Evolutionary conservation across 2,113 vertebrate species (phyloP).

Genomic region (Rhinoderma darwinii): DNA sequence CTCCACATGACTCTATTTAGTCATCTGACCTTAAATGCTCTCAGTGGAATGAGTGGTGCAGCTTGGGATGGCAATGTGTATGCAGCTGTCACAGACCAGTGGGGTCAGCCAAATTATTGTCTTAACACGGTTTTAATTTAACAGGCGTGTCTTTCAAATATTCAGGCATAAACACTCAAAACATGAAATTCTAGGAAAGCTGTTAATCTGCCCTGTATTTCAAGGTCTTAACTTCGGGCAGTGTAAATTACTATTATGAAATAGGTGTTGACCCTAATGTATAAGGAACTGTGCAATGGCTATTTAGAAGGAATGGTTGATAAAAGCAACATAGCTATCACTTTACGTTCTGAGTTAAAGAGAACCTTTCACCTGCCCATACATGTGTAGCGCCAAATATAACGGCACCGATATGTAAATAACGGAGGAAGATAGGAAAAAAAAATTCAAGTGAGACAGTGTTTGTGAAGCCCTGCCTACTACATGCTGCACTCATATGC

Average conservation of each 20-base stretch:
- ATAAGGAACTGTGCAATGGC: background rate
- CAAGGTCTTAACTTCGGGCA: conserved; percentile 3
- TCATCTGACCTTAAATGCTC: conserved; percentile 50
- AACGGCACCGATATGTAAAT: no score
- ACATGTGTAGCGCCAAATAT: no score
- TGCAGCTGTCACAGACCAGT: conserved; percentile 44
- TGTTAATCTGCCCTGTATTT: background rate
- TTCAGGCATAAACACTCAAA: conserved; percentile 2
- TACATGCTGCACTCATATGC: no score
- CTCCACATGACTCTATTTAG: background rate
- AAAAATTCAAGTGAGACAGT: no score
- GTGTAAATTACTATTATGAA: background rate
- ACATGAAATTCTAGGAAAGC: conserved; percentile 37
- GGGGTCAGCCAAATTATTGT: conserved; percentile 47
- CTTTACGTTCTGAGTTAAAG: background rate
- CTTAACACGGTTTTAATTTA: conserved; percentile 39
- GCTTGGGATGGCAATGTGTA: conserved; percentile 24
- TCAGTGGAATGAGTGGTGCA: conserved; percentile 15
- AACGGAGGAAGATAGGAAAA: no score
- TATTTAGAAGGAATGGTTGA: background rate
- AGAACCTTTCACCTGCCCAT: no score
- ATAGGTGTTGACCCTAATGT: conserved; percentile 8
- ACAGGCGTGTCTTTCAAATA: conserved; percentile 30
- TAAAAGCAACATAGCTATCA: background rate
- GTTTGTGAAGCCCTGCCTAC: no score